Evolutionary conservation across 2,797 vertebrate genomes (phyloP).

Genomic region (Molossus molossus): DNA sequence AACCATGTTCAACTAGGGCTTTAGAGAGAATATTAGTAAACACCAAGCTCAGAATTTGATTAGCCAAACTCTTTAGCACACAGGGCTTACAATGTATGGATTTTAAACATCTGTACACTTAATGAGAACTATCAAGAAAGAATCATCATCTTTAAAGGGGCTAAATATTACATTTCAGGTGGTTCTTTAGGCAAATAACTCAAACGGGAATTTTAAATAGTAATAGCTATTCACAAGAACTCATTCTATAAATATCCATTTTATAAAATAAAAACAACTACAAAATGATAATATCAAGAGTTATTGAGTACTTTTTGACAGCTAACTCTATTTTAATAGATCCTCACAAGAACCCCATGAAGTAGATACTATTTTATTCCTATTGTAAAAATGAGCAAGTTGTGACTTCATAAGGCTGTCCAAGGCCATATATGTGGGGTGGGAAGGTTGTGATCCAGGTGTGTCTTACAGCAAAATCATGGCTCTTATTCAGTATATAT

Average conservation of each 20-base stretch:
- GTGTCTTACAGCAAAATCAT: not conserved
- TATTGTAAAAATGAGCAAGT: constrained; percentile 23
- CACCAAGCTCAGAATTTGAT: constrained; percentile 72
- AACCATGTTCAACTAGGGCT: constrained; percentile 64
- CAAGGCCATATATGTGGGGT: not conserved
- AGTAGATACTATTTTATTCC: constrained; percentile 23
- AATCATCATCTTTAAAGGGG: constrained; percentile 66
- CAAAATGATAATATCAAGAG: constrained; percentile 28
- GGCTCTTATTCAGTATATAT: not conserved
- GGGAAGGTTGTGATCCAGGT: not conserved
- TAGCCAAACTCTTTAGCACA: constrained; percentile 75
- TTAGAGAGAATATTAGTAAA: constrained; percentile 80
- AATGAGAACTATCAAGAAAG: constrained; percentile 73
- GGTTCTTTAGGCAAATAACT: not conserved
- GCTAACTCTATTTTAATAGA: not conserved
- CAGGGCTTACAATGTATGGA: constrained; percentile 69
- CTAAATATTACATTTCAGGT: constrained; percentile 1
- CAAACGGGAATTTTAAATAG: constrained; percentile 64
- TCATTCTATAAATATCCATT: constrained; percentile 42
- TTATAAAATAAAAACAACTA: constrained; percentile 73
- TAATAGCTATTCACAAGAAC: constrained; percentile 42
- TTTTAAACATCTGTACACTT: constrained; percentile 75
- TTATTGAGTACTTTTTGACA: not conserved
- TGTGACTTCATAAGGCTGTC: not conserved
- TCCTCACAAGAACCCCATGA: not conserved